phyloP scores from a whole-genome alignment of 2,888 invertebrate species.

The Rutpela maculata region DNA sequence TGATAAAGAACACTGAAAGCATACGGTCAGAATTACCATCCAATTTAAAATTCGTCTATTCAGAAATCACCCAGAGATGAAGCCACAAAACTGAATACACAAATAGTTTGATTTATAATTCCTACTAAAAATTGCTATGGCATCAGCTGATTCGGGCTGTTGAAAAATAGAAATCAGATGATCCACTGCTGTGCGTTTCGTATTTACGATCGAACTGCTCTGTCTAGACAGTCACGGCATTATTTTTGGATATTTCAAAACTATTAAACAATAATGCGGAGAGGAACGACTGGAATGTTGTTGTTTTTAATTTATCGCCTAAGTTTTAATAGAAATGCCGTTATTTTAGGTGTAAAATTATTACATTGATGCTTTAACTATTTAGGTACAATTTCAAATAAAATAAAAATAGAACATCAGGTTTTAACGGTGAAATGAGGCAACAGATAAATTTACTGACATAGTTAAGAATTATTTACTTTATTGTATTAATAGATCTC shows the following conservation, averaged over 20 bases:
- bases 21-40: too few species aligned
- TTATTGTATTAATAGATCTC: too few species aligned
- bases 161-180: slow-evolving; percentile 9
- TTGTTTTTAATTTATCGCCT: background rate
- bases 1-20: too few species aligned
- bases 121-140: background rate
- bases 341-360: background rate
- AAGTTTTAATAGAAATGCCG: background rate
- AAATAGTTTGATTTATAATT: slow-evolving; percentile 7
- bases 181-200: slow-evolving; percentile 1
- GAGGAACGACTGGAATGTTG: slow-evolving; percentile 21
- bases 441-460: too few species aligned
- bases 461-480: too few species aligned
- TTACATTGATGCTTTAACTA: too few species aligned
- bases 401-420: background rate
- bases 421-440: background rate
- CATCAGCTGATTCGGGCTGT: background rate
- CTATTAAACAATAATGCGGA: slow-evolving; percentile 33
- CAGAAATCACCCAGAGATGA: background rate
- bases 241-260: slow-evolving; percentile 50
- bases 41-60: background rate
- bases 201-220: slow-evolving; percentile 13
- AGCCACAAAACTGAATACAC: background rate
- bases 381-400: too few species aligned
- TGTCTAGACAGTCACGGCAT: slow-evolving; percentile 53